Evolutionary conservation across 1,140 invertebrate genomes (phyloP), one percentile per base, ranked within the genome.

Genomic region (Coptotermes formosanus): DNA sequence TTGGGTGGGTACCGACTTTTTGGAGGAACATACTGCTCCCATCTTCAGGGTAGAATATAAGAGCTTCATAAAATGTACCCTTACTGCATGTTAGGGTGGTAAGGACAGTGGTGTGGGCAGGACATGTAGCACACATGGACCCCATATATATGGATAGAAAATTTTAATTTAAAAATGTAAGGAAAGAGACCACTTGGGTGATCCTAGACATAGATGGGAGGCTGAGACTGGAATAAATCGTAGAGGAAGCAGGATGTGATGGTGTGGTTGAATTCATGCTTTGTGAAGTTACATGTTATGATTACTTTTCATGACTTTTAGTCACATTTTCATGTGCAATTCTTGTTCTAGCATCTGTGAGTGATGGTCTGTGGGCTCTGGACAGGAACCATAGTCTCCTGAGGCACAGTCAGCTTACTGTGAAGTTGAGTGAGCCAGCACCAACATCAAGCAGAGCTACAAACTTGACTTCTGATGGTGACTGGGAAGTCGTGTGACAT

Each of bases 291-390:
- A 12, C 9, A 14, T 55, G 9, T 55, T 55, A 16, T 55, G 7
- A 8, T 55, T 55, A 55, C 52, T 55, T 12, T 19, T 3, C 19
- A 55, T 44, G 14, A 2, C 14, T 25, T 45, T 44, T 43, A 44
- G 32, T 4, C 2, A 6, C 30, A 82, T 19, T 38, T 82, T 82
- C 9, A 23, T 25, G 19, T 45, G 21, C 44, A 2, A 21, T 21
- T 87, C 12, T 43, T 64, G 81, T 88, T 88, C 9, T 48, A 88
- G 88, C 87, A 43, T 87, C 88, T 59, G 59, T 88, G 32, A 87
- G 84, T 87, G 88, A 87, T 84, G 86, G 86, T 38, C 82, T 89
- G 43, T 88, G 87, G 87, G 88, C 84, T n/a, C 30, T 87, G n/a
- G 86, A 87, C 21, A 85, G 85, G 86, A 83, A 84, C 8, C 32